Evolutionary conservation across 2,888 invertebrate genomes (phyloP).

Genomic region (Fragum sueziense): DNA sequence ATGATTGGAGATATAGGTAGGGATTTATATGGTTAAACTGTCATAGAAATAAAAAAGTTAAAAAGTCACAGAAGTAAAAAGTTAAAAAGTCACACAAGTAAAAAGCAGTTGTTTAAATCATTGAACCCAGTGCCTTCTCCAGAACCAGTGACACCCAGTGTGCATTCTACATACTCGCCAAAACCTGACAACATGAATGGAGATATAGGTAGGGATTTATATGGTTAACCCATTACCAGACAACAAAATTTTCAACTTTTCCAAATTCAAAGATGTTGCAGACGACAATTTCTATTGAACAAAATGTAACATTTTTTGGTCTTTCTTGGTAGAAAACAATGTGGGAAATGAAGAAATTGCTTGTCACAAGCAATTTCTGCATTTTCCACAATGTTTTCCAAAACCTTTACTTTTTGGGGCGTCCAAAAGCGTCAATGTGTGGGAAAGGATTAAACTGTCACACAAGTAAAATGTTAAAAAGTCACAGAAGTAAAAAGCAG

Average conservation of each 20-base stretch:
- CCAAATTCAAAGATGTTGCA: no score
- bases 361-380: background rate
- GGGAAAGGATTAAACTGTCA: no score
- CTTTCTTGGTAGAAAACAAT: no score
- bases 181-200: slow-evolving; percentile 46
- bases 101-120: slow-evolving; percentile 74
- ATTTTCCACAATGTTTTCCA: no score
- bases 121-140: slow-evolving; percentile 76
- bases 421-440: no score
- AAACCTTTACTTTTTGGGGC: no score
- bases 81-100: slow-evolving; percentile 69
- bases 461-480: no score
- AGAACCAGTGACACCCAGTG: slow-evolving; percentile 75
- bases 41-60: background rate
- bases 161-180: slow-evolving; percentile 72
- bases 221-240: no score
- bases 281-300: no score
- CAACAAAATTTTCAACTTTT: no score
- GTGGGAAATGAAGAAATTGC: background rate
- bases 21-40: background rate
- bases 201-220: slow-evolving; percentile 26
- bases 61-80: background rate
- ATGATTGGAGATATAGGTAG: slow-evolving; percentile 44
- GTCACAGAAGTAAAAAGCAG: slow-evolving; percentile 74
- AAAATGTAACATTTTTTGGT: no score